A percentile compares a stretch with the other conserved stretches of the same genome.
Evolutionary conservation across 2,888 invertebrate genomes (phyloP).

Genomic region (Chymomyza amoena): DNA sequence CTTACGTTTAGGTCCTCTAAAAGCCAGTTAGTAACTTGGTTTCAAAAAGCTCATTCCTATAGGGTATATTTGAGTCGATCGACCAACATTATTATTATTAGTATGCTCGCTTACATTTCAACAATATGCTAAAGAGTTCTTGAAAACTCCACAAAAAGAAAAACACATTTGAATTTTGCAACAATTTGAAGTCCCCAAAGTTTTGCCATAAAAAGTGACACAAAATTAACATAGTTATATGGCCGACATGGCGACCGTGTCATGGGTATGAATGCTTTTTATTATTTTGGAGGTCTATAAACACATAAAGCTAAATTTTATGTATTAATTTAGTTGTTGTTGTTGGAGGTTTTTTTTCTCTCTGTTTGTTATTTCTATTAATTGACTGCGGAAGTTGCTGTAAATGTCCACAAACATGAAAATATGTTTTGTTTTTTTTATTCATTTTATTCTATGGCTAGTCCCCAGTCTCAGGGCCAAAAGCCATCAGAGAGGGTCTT

Average conservation of each 20-base stretch:
- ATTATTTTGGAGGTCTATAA: constrained; percentile 17
- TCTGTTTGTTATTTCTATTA: constrained; percentile 48
- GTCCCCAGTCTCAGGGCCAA: neutral
- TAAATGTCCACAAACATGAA: constrained; percentile 67
- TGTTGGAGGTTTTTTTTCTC: constrained; percentile 16
- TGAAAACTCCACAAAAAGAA: neutral
- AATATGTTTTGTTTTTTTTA: constrained; percentile 38
- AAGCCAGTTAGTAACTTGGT: too few relatives aligned
- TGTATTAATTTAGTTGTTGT: constrained; percentile 51
- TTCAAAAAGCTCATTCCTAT: too few relatives aligned
- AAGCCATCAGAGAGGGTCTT: neutral
- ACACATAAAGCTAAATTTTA: constrained; percentile 40
- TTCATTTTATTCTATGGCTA: neutral
- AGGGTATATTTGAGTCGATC: too few relatives aligned
- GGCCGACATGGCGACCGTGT: neutral
- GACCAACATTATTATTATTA: too few relatives aligned
- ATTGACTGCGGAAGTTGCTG: constrained; percentile 65
- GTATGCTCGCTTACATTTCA: neutral
- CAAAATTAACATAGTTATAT: neutral
- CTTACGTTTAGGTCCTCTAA: too few relatives aligned
- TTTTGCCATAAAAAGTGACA: neutral
- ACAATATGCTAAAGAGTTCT: neutral
- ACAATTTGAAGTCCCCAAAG: neutral
- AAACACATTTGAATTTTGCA: neutral
- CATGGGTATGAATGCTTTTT: neutral